Base-by-base conservation (phyloP, 1,140 invertebrate species). In the Dolichoris vasculosae region DNA sequence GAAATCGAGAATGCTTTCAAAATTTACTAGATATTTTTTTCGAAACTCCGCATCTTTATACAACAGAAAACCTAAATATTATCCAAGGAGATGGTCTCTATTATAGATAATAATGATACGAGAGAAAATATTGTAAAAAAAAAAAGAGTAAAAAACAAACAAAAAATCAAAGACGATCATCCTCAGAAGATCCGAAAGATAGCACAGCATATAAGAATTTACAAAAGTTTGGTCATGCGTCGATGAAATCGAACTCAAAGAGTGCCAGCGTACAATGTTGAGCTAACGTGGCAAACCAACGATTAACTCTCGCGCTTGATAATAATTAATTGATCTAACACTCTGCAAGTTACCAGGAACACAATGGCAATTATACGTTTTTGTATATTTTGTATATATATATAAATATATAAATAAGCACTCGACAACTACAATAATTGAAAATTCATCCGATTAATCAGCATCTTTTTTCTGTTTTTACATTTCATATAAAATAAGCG, bases 1-100 rank as follows among this genome's bases (percentile, higher is more conserved):
- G 30, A 81, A 75, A 43, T 75, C 78, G 55, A 73, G 84, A 85
- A 82, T 85, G 48, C 71, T 85, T 76, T 63, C 69, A 82, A 77
- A 76, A 81, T 75, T 46, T 48, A 75, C 15, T 67, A 43, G 13
- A 78, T 43, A 32, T 73, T n/a, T n/a, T n/a, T 64, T 64, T 76
- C 48, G 55, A 82, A 78, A 80, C 48, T 76, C 43, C 38, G 84
- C 84, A 76, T 38, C 23, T 85, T 64, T 46, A 35, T 75, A 83
- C 82, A 76, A 83, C 2, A 46, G 9, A 48, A 38, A 67, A 30
- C 26, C 78, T 40, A 30, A 51, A 82, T 23, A 51, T 59, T 38
- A 38, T 69, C 43, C 40, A 69, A 64, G 63, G 26, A 55, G 67
- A 75, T 82, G 38, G 51, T 75, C 48, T 82, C 46, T 35, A 59